Evolutionary conservation across 2,888 invertebrate species (phyloP).

Genomic region (Zaprionus lineosus): DNA sequence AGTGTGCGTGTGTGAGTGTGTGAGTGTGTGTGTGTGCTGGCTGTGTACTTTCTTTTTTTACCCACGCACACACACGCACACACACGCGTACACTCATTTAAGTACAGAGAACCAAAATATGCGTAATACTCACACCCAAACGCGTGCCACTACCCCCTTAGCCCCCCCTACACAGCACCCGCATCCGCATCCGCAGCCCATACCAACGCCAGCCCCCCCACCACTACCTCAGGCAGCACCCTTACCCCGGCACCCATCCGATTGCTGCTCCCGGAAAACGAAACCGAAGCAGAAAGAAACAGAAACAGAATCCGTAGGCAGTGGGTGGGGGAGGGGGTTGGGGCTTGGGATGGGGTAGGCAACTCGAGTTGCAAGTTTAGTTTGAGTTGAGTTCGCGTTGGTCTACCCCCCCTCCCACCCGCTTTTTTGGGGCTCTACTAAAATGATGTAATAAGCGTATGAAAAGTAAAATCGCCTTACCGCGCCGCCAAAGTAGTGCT

Average conservation of each 20-base stretch:
- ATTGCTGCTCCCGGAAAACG: conserved; percentile 10
- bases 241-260: no score
- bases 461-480: conserved; percentile 75
- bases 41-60: conserved; percentile 10
- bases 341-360: neutral
- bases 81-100: neutral
- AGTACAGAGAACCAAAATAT: conserved; percentile 35
- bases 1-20: conserved; percentile 23
- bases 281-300: conserved; percentile 52
- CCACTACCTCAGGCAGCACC: no score
- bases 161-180: no score
- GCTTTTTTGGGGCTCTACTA: conserved; percentile 30
- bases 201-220: no score
- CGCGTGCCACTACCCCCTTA: neutral
- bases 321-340: no score
- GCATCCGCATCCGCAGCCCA: no score
- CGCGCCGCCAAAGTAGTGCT: conserved; percentile 57
- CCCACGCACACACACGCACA: conserved; percentile 1
- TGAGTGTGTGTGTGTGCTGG: conserved; percentile 14
- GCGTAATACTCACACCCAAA: conserved; percentile 32
- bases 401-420: conserved; percentile 16
- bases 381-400: conserved; percentile 31
- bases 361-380: conserved; percentile 10
- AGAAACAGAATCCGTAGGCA: conserved; percentile 28
- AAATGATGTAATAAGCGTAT: conserved; percentile 82